Conservation (phyloP, 1,140 invertebrate genomes). For the Cecropterus lyciades region DNA sequence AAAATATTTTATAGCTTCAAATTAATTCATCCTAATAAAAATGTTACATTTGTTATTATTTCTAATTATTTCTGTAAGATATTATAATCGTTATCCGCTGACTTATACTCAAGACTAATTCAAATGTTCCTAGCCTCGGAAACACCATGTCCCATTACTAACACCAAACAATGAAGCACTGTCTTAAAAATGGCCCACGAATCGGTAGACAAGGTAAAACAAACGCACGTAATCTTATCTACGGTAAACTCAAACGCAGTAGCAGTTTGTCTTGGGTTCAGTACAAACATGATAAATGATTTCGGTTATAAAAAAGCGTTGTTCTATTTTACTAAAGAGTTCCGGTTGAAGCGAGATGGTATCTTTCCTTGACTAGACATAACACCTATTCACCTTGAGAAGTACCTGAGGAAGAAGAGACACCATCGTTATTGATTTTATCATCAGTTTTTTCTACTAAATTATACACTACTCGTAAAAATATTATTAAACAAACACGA, state of each 20-base stretch:
- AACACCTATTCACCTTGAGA: slow-evolving; percentile 83
- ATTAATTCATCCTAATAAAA: no score
- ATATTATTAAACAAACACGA: slow-evolving; percentile 39
- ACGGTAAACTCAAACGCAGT: slow-evolving; percentile 79
- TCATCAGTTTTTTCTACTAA: slow-evolving; percentile 30
- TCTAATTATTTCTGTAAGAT: no score
- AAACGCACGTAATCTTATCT: slow-evolving; percentile 80
- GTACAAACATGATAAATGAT: slow-evolving; percentile 83
- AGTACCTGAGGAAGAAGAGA: slow-evolving; percentile 83
- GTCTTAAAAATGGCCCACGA: slow-evolving; percentile 77
- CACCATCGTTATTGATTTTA: slow-evolving; percentile 45
- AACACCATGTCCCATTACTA: slow-evolving; percentile 46
- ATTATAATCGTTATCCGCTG: no score
- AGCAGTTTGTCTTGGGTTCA: slow-evolving; percentile 83
- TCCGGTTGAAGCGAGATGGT: slow-evolving; percentile 72
- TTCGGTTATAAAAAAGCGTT: slow-evolving; percentile 79
- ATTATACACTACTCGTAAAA: slow-evolving; percentile 41
- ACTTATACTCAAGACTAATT: neutral
- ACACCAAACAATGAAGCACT: slow-evolving; percentile 73
- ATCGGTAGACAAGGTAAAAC: slow-evolving; percentile 80
- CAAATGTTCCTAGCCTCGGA: slow-evolving; percentile 40
- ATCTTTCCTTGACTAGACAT: slow-evolving; percentile 73
- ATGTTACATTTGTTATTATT: no score
- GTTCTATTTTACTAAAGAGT: slow-evolving; percentile 76
- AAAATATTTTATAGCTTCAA: no score